Conservation (phyloP, 2,888 invertebrate species). For the Anthrax anthrax region DNA sequence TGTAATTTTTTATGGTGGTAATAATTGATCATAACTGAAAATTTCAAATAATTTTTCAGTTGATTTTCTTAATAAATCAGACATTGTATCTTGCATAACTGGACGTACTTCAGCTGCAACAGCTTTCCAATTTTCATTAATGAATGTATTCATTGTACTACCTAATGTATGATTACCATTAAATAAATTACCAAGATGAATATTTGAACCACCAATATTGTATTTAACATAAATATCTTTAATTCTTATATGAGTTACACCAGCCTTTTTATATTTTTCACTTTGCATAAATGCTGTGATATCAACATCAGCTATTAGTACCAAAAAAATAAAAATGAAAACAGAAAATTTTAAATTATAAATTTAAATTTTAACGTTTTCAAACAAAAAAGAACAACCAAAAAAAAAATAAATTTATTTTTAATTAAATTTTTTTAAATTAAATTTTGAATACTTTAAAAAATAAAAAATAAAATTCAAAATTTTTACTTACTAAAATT, state of each 20-base stretch:
- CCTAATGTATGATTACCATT: conserved; percentile 55
- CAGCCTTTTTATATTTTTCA: conserved; percentile 36
- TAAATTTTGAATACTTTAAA: not conserved
- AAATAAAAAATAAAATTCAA: not conserved
- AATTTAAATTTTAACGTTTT: too few relatives aligned
- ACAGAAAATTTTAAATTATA: too few relatives aligned
- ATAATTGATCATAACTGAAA: conserved; percentile 41
- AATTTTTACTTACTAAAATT: conserved; percentile 48
- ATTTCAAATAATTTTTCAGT: conserved; percentile 44
- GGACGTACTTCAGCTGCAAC: conserved; percentile 56
- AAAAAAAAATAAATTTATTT: too few relatives aligned
- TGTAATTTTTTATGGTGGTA: conserved; percentile 31
- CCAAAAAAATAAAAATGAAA: conserved; percentile 2
- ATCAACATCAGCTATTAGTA: conserved; percentile 47
- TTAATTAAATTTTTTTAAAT: too few relatives aligned
- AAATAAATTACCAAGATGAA: conserved; percentile 56
- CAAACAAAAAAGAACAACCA: too few relatives aligned
- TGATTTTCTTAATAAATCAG: conserved; percentile 41
- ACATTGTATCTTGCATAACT: conserved; percentile 49
- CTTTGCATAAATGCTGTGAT: conserved; percentile 45
- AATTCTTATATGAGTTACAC: conserved; percentile 40
- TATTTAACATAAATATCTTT: conserved; percentile 51
- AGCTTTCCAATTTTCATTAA: conserved; percentile 64
- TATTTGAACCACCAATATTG: conserved; percentile 46
- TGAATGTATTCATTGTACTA: conserved; percentile 55